These are phyloP conservation scores for Oxystoma pomonae DNA, from an alignment of 2,888 invertebrate genomes.

Conservation along the genomic window DNA sequence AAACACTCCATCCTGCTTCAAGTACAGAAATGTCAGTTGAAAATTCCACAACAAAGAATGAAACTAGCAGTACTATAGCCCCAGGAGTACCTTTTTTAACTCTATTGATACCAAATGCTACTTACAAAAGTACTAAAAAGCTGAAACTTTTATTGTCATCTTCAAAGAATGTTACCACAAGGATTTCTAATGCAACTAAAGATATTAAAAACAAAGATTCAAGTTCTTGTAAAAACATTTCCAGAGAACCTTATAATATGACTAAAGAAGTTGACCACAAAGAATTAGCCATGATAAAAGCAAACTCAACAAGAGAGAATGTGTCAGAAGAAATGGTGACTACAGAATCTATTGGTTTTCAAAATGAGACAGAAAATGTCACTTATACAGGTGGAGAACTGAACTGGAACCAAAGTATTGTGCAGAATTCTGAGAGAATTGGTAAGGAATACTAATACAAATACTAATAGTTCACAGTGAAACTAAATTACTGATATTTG, in stretches of 20 bases:
- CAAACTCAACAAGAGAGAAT: conserved; percentile 28
- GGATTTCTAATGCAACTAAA: conserved; percentile 16
- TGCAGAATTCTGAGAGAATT: conserved; percentile 31
- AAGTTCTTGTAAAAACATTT: no score
- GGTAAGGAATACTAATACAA: no score
- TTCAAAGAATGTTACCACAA: conserved; percentile 15
- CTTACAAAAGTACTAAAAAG: neutral
- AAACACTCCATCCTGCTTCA: neutral
- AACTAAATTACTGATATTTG: no score
- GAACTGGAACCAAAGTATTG: conserved; percentile 33
- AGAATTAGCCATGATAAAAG: conserved; percentile 44
- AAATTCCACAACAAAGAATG: neutral
- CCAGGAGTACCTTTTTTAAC: neutral
- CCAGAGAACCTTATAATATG: conserved; percentile 4
- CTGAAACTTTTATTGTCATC: conserved; percentile 26
- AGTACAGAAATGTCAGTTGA: neutral
- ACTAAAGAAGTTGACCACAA: conserved; percentile 27
- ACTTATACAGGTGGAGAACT: conserved; percentile 34
- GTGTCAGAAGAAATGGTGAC: conserved; percentile 21
- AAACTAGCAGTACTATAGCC: neutral
- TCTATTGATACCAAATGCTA: neutral
- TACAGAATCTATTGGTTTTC: conserved; percentile 31
- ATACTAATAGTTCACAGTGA: no score
- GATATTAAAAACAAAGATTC: conserved; percentile 31
- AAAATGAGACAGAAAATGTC: conserved; percentile 37